Percentiles rank a stretch among this genome's conserved stretches.
phyloP scores from a whole-genome alignment of 2,113 vertebrate genomes.

The Pithys albifrons region DNA sequence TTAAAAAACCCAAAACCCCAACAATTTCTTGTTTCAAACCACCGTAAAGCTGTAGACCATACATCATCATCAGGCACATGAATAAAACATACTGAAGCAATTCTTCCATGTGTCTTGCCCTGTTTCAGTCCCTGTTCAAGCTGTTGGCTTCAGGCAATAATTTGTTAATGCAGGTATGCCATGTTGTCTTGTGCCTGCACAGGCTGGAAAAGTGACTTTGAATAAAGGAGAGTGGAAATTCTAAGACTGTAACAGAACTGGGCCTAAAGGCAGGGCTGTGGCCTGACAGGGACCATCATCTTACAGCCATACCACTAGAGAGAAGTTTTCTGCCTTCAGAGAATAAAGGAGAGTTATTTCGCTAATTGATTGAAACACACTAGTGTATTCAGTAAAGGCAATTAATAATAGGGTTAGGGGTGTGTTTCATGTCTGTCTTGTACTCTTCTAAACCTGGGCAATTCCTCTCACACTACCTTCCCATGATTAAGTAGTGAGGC shows the following conservation, averaged over 20 bases:
- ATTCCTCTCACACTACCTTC: not conserved
- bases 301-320: not conserved
- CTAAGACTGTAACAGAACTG: not conserved
- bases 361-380: not conserved
- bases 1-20: not conserved
- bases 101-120: not conserved
- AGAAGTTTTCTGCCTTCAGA: not conserved
- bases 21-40: not conserved
- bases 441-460: not conserved
- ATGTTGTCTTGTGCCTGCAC: not conserved
- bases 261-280: not conserved
- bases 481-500: not conserved
- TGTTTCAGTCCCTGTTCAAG: not conserved
- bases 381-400: not conserved
- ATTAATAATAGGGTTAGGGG: not conserved
- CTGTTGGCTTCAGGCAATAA: conserved; percentile 17
- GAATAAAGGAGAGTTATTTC: not conserved
- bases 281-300: not conserved
- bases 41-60: not conserved
- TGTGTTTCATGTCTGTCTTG: not conserved
- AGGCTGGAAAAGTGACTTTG: conserved; percentile 1
- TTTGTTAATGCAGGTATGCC: not conserved
- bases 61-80: conserved; percentile 1
- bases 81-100: conserved; percentile 36
- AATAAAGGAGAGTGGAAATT: not conserved